Evolutionary conservation across 2,797 vertebrate species (phyloP).

Genomic region (Chloroceryle amazona): DNA sequence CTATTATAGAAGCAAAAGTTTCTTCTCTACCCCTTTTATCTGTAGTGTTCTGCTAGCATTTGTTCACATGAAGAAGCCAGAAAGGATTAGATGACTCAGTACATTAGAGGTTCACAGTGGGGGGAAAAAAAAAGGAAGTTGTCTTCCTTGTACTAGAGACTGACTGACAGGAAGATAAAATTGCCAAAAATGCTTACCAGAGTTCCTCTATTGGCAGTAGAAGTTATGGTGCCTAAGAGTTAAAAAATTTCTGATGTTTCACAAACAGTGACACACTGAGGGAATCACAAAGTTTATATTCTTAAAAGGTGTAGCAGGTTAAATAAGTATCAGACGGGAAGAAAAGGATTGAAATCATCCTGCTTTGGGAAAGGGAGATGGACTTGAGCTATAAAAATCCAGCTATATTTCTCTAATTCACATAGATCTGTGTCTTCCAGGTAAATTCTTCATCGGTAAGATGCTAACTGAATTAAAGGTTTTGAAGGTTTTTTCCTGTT

Average conservation of each 20-base stretch:
- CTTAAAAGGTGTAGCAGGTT: background rate
- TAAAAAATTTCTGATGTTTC: background rate
- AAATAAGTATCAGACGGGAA: background rate
- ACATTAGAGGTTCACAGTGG: background rate
- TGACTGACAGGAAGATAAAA: background rate
- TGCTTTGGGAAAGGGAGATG: background rate
- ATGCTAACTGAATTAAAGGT: background rate
- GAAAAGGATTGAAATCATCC: background rate
- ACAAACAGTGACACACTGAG: background rate
- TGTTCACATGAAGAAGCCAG: background rate
- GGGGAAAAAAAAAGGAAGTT: accelerated
- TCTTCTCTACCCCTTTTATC: background rate
- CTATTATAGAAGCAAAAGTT: background rate
- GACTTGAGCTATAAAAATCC: background rate
- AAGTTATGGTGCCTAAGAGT: background rate
- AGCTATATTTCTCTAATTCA: background rate
- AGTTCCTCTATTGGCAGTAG: background rate
- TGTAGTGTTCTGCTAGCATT: background rate
- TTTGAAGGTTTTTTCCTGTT: background rate
- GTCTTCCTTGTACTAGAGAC: background rate
- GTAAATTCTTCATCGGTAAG: background rate
- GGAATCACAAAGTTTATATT: background rate
- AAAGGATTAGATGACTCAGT: background rate
- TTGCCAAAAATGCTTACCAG: background rate
- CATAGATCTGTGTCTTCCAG: background rate